Conservation (phyloP, 2,797 vertebrate species). For the Cuniculus paca region DNA sequence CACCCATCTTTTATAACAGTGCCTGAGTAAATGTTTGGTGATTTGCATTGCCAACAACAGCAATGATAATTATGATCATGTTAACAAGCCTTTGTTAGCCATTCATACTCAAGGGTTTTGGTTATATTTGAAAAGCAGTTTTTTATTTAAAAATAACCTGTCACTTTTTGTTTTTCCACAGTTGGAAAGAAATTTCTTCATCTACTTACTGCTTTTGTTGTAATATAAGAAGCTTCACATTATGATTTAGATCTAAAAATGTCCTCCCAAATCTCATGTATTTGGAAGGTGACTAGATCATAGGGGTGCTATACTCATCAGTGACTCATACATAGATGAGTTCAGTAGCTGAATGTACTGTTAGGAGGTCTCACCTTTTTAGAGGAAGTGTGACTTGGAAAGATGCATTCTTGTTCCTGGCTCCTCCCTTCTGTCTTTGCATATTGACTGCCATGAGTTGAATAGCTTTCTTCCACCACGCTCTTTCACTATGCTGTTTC, state of each 20-base stretch:
- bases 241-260: neutral
- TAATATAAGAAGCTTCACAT: neutral
- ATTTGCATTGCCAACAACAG: conserved; percentile 58
- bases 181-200: conserved; percentile 39
- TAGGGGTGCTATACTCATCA: neutral
- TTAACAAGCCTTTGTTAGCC: neutral
- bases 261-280: neutral
- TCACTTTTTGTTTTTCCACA: conserved; percentile 39
- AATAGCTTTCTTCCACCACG: neutral
- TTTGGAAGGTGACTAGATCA: neutral
- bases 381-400: neutral
- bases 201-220: conserved; percentile 31
- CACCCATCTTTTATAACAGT: conserved; percentile 13
- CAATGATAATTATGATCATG: conserved; percentile 5
- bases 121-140: conserved; percentile 3
- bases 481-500: neutral
- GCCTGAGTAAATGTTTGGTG: neutral
- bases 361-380: neutral
- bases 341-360: neutral
- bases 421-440: neutral
- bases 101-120: neutral
- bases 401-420: neutral
- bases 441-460: neutral
- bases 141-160: conserved; percentile 37
- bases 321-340: neutral